Percentiles rank a stretch among this genome's conserved stretches.
Evolutionary conservation across 2,888 invertebrate species (phyloP).

Genomic region (Chydorus sphaericus): DNA sequence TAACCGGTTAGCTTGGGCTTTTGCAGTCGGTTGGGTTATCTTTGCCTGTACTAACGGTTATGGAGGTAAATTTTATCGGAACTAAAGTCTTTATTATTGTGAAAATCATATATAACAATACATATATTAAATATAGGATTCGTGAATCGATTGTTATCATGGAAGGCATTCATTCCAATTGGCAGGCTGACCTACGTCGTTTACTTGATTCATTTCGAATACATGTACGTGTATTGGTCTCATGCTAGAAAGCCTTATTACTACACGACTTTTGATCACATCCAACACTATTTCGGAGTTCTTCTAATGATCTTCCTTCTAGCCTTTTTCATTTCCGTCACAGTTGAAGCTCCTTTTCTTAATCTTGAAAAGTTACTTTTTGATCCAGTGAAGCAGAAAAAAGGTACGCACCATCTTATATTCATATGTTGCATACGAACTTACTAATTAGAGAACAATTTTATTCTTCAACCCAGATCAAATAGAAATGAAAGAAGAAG

Average conservation of each 20-base stretch:
- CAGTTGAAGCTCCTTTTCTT: slow-evolving; percentile 10
- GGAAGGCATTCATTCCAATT: slow-evolving; percentile 69
- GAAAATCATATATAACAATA: too few relatives aligned
- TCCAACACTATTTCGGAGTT: not conserved
- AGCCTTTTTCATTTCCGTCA: slow-evolving; percentile 1
- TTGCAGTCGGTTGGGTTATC: slow-evolving; percentile 27
- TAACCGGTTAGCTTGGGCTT: not conserved
- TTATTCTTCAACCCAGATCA: too few relatives aligned
- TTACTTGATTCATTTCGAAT: slow-evolving; percentile 43
- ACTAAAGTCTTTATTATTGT: too few relatives aligned
- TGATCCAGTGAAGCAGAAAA: too few relatives aligned
- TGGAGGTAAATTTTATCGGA: slow-evolving; percentile 21
- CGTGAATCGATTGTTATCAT: slow-evolving; percentile 64
- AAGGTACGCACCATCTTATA: too few relatives aligned
- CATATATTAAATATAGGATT: too few relatives aligned
- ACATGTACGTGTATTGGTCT: not conserved
- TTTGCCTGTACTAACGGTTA: slow-evolving; percentile 60
- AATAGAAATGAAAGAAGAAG: too few relatives aligned
- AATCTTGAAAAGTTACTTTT: slow-evolving; percentile 4
- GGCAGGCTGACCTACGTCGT: slow-evolving; percentile 88
- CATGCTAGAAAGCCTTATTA: slow-evolving; percentile 3
- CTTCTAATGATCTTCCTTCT: not conserved
- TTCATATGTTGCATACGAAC: too few relatives aligned
- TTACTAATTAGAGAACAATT: too few relatives aligned
- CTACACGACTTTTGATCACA: slow-evolving; percentile 4